These are phyloP conservation scores for Spodoptera frugiperda DNA, from an alignment of 1,140 invertebrate genomes.

Conservation along the genomic window DNA sequence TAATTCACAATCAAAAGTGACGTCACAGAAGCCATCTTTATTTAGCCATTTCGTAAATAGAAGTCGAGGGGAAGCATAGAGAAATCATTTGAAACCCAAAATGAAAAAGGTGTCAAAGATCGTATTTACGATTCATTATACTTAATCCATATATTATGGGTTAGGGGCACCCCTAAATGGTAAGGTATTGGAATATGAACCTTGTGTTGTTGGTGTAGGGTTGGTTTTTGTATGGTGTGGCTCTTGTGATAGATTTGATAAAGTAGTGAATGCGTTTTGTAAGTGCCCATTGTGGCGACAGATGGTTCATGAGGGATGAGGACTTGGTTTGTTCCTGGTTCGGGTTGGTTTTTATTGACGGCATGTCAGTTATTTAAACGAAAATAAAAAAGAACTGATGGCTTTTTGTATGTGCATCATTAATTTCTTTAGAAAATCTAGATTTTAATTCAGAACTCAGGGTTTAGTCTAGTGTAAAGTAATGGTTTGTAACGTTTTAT, in stretches of 20 bases:
- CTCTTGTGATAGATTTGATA: slow-evolving; percentile 76
- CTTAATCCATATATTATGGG: slow-evolving; percentile 77
- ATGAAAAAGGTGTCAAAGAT: slow-evolving; percentile 86
- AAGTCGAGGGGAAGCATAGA: slow-evolving; percentile 18
- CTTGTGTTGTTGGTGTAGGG: slow-evolving; percentile 41
- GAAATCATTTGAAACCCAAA: slow-evolving; percentile 57
- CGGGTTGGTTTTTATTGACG: not conserved
- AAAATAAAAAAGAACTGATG: no score
- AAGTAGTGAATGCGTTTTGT: slow-evolving; percentile 76
- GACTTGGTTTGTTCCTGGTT: slow-evolving; percentile 20
- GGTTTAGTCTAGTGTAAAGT: no score
- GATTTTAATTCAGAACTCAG: no score
- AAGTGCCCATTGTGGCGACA: slow-evolving; percentile 83
- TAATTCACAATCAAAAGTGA: slow-evolving; percentile 19
- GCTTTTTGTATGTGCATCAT: no score
- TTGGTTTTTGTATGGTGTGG: slow-evolving; percentile 48
- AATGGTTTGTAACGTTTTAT: no score
- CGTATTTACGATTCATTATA: slow-evolving; percentile 86
- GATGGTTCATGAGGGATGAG: slow-evolving; percentile 71
- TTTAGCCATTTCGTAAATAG: slow-evolving; percentile 40
- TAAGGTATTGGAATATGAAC: slow-evolving; percentile 40
- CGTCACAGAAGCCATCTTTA: slow-evolving; percentile 37
- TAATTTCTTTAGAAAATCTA: no score
- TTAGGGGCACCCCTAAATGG: slow-evolving; percentile 63
- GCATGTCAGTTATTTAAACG: not conserved